A percentile compares a stretch with the other conserved stretches of the same genome.
phyloP scores from a whole-genome alignment of 2,888 invertebrate species.

The Pasiphila rectangulata region DNA sequence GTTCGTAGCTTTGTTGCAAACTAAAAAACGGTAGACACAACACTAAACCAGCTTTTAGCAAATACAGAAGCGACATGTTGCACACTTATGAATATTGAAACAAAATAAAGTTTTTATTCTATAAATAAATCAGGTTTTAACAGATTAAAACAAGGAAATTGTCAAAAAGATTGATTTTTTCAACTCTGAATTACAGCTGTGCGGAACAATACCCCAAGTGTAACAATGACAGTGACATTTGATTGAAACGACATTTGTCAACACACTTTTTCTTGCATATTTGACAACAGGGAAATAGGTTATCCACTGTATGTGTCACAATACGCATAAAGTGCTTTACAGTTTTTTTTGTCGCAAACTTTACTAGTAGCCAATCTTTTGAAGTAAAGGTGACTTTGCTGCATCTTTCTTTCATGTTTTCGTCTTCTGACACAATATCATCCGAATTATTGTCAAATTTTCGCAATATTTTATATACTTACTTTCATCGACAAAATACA shows the following conservation, averaged over 20 bases:
- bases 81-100: constrained; percentile 1
- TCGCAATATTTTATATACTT: neutral
- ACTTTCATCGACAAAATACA: neutral
- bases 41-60: constrained; percentile 41
- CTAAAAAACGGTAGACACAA: constrained; percentile 41
- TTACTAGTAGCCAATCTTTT: constrained; percentile 3
- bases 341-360: constrained; percentile 2
- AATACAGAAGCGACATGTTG: constrained; percentile 42
- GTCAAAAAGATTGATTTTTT: neutral
- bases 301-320: constrained; percentile 4
- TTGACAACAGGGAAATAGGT: constrained; percentile 2
- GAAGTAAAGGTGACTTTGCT: constrained; percentile 1
- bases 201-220: too few relatives aligned
- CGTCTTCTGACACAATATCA: neutral
- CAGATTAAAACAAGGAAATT: too few relatives aligned
- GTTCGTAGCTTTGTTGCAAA: constrained; percentile 43
- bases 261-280: neutral
- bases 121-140: neutral
- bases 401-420: constrained; percentile 1
- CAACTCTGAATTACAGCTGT: neutral
- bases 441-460: neutral
- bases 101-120: neutral
- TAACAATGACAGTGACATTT: too few relatives aligned
- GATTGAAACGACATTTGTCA: too few relatives aligned
- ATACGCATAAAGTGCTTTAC: constrained; percentile 1